These are phyloP conservation scores for Nothoprocta pentlandii DNA, from an alignment of 2,113 vertebrate species.

Conservation along the genomic window DNA sequence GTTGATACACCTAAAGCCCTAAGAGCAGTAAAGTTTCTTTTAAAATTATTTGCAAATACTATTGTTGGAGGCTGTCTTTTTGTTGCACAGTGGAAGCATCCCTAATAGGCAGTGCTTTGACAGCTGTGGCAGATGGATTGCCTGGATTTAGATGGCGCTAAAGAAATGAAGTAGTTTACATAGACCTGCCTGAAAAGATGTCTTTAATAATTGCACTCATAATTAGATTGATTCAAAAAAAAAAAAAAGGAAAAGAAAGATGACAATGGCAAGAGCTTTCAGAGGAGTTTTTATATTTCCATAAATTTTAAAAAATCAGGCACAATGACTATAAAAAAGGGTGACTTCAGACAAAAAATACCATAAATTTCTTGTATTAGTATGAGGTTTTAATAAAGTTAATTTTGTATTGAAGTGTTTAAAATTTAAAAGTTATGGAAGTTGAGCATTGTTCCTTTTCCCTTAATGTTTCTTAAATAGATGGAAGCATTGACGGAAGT, in stretches of 20 bases:
- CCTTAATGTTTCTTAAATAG: neutral
- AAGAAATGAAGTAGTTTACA: conserved; percentile 74
- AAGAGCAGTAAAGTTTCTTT: conserved; percentile 68
- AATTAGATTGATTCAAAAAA: conserved; percentile 66
- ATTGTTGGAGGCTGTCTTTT: conserved; percentile 45
- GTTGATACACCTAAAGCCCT: conserved; percentile 81
- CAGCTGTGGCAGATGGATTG: conserved; percentile 73
- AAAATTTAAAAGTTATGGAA: neutral
- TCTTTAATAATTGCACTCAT: conserved; percentile 75
- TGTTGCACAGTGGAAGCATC: conserved; percentile 50
- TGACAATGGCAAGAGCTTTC: neutral
- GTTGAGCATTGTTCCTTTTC: neutral
- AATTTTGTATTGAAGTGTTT: neutral
- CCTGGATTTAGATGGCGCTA: conserved; percentile 74
- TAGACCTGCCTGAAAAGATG: conserved; percentile 75
- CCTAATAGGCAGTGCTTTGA: conserved; percentile 66
- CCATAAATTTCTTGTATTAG: neutral
- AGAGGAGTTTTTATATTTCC: neutral
- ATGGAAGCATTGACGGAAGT: neutral
- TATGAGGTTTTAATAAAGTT: neutral
- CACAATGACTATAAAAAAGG: neutral
- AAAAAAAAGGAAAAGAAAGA: neutral
- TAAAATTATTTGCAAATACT: conserved; percentile 57
- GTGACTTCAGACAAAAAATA: neutral
- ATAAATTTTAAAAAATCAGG: conserved; percentile 8